Conservation (phyloP, 2,113 vertebrate genomes). For the Spea multiplicata region DNA sequence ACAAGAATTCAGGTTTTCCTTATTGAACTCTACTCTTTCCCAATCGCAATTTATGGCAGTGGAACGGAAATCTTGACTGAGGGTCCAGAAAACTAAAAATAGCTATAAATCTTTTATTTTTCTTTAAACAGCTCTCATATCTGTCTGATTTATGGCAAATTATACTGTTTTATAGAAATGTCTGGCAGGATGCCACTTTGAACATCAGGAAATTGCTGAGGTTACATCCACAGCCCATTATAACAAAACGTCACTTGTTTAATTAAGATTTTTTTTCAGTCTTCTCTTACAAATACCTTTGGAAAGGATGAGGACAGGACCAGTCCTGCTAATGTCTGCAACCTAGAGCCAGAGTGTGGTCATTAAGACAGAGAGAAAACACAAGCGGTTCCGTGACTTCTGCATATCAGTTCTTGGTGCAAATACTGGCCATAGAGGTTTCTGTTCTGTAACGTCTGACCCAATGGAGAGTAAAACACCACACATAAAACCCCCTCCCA, state of each 20-base stretch:
- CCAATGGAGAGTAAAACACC: too few species aligned
- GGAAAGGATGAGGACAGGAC: slow-evolving; percentile 3
- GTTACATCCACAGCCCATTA: not conserved
- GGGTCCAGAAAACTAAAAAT: not conserved
- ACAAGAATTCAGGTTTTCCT: not conserved
- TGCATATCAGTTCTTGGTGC: too few species aligned
- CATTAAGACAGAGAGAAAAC: slow-evolving; percentile 8
- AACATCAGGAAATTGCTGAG: not conserved
- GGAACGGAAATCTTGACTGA: not conserved
- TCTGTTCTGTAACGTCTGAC: too few species aligned
- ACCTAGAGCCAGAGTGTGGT: not conserved
- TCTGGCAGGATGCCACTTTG: not conserved
- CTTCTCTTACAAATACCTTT: not conserved
- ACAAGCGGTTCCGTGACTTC: too few species aligned
- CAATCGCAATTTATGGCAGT: slow-evolving; percentile 16
- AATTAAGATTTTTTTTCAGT: not conserved
- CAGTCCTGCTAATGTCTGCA: slow-evolving; percentile 9
- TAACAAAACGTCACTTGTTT: not conserved
- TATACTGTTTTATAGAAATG: not conserved
- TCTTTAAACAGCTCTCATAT: not conserved
- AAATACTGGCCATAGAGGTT: too few species aligned
- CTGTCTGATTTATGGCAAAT: slow-evolving; percentile 4
- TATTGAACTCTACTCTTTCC: slow-evolving; percentile 4
- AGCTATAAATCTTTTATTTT: slow-evolving; percentile 5
- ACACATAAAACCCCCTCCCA: too few species aligned